Base-by-base conservation (phyloP, 2,797 vertebrate genomes). In the Zalophus californianus region DNA sequence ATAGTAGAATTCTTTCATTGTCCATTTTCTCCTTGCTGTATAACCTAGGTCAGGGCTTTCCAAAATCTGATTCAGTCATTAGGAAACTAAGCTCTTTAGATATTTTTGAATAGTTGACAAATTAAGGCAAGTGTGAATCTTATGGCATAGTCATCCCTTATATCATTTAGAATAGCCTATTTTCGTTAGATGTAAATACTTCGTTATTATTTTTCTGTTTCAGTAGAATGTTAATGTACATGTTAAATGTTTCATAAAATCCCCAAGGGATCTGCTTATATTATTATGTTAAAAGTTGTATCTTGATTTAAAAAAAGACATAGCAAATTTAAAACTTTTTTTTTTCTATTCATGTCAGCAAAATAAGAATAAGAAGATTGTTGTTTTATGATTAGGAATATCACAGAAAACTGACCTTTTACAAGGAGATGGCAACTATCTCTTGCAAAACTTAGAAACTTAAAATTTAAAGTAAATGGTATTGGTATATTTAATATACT, bases 221-320 rank as follows among this genome's bases (percentile, higher is more conserved):
- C 44, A 91, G 44, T 62, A 90, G 21, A 23, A 79, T 73, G 44
- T 60, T 94, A 93, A 80, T 41, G 29, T 44, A 88, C 58, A n/a
- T 44, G 13, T 38, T 77, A 92, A 91, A 88, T 86, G 21, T 64
- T 89, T 90, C 23, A 85, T 83, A 35, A 97, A 86, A 92, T 83
- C 73, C 27, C 27, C 62, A 89, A 80, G 41, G 48, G 48, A 48
- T 79, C 10, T 64, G 54, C 93, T 90, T 64, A 77, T 77, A 41
- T 66, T 93, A 27, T 85, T 84, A 89, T 91, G 93, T 87, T 29
- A n/a, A 84, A 92, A 52, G 58, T 78, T 77, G 20, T 75, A 23
- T 77, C 23, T 72, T 60, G 29, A 48, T 78, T 72, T 44, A 5
- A 70, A 78, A 86, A 85, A 48, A 48, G 27, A 78, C 29, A 21